These are phyloP conservation scores for Lasioglossum albipes DNA, from an alignment of 1,140 invertebrate genomes.

Conservation along the genomic window DNA sequence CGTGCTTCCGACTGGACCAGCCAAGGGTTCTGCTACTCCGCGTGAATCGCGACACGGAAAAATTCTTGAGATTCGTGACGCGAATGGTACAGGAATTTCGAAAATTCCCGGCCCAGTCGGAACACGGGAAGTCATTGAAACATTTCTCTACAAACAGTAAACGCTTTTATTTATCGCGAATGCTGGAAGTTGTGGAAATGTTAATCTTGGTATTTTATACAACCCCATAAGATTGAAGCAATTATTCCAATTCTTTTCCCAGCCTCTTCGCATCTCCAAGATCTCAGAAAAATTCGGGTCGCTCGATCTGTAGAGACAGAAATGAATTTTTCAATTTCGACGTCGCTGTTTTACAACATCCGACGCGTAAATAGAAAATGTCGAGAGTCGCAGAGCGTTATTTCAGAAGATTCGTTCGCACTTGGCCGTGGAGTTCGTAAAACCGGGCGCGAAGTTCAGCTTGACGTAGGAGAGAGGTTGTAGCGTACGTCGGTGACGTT, in stretches of 20 bases:
- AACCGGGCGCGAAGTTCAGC: background rate
- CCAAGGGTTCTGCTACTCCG: background rate
- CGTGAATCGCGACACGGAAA: background rate
- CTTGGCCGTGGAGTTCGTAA: background rate
- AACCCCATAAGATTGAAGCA: too few relatives aligned
- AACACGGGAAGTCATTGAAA: background rate
- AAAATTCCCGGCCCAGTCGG: too few relatives aligned
- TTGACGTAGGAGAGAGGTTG: background rate
- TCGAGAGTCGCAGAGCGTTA: background rate
- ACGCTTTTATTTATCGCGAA: background rate
- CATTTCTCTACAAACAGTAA: slow-evolving; percentile 15
- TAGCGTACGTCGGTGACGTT: slow-evolving; percentile 36
- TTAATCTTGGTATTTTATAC: too few relatives aligned
- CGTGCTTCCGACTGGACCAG: background rate
- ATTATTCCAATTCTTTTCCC: too few relatives aligned
- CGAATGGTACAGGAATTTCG: background rate
- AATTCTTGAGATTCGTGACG: background rate
- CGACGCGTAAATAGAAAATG: too few relatives aligned
- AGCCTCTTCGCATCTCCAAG: too few relatives aligned
- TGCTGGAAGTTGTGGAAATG: too few relatives aligned
- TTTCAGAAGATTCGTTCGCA: background rate
- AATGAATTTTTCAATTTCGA: too few relatives aligned
- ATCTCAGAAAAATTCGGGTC: too few relatives aligned
- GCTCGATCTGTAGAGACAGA: too few relatives aligned
- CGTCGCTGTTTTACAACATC: too few relatives aligned